These are phyloP conservation scores for Aphyosemion australe DNA, from an alignment of 2,113 vertebrate genomes.

Conservation along the genomic window DNA sequence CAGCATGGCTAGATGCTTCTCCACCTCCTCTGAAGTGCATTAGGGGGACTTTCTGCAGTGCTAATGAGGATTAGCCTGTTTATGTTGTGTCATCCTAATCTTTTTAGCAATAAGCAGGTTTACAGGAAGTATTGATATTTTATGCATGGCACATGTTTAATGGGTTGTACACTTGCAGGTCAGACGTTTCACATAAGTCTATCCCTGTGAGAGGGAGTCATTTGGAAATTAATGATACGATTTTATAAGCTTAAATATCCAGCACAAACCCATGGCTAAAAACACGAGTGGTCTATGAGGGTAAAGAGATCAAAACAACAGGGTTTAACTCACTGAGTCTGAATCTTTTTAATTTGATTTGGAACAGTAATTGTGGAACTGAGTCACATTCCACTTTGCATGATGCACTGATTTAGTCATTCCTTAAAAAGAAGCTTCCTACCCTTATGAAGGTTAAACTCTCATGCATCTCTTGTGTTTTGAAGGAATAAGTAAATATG, in stretches of 20 bases:
- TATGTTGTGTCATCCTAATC: constrained; percentile 81
- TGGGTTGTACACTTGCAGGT: constrained; percentile 33
- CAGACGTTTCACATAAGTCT: background rate
- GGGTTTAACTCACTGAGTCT: background rate
- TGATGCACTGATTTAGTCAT: no score
- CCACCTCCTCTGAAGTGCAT: constrained; percentile 52
- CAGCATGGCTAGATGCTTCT: constrained; percentile 43
- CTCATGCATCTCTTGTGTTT: background rate
- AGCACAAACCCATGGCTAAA: background rate
- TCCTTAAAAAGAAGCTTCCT: no score
- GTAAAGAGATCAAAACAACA: background rate
- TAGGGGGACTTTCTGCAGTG: constrained; percentile 74
- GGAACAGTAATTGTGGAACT: no score
- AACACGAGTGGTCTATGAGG: constrained; percentile 1
- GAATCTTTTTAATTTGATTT: background rate
- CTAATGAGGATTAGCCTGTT: constrained; percentile 84
- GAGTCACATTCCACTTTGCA: no score
- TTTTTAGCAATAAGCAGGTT: constrained; percentile 79
- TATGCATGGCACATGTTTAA: constrained; percentile 64
- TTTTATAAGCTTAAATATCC: constrained; percentile 21
- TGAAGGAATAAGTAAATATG: no score
- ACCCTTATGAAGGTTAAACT: no score
- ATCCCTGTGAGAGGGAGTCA: background rate
- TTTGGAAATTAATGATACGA: constrained; percentile 39
- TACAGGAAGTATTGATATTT: constrained; percentile 71